Base-by-base conservation (phyloP, 92 coral and sea anemone species). In the Heliopora coerulea region DNA sequence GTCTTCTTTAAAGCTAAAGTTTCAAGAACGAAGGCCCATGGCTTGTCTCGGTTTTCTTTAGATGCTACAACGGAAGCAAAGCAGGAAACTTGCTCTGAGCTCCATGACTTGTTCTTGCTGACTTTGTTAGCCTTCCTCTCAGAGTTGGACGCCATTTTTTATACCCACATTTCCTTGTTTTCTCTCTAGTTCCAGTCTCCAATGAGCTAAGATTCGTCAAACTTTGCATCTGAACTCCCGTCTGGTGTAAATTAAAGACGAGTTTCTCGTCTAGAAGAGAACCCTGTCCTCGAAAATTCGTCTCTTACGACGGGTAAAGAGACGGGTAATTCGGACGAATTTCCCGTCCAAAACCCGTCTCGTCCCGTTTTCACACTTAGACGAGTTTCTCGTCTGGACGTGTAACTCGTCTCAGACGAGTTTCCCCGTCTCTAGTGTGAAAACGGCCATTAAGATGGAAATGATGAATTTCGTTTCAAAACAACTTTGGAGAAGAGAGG, bases 11-110 rank as follows among this genome's bases (percentile, higher is more conserved):
- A 65, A 31, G 77, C 82, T 40, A 78, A 28, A 27, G 59, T 78
- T 78, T 78, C 82, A 49, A 66, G 75, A 23, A 62, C 56, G 30
- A 59, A 62, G 69, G 83, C 78, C 54, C 54, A 79, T 57, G 78
- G 83, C 46, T 42, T 63, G 24, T 34, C 70, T 30, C 70, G 9
- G 27, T 23, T 12, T 63, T 46, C 52, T 15, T 2, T 6, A 46
- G 7, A 2, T 46, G 52, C 2, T n/a, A 46, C 14, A 7, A 46
- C 52, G 52, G 2, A 6, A 6, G 52, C 52, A 15, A 46, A 46
- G 3, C 2, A 46, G 52, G 7, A 46, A 46, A 46, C 15, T 46
- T 46, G 14, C 3, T 3, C n/a, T n/a, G 7, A 6, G 52, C 52
- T 46, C 52, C 52, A 46, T 15, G n/a, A 46, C n/a, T 46, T 46